Conservation (phyloP, 2,797 vertebrate species). For the Liparis tanakae region DNA sequence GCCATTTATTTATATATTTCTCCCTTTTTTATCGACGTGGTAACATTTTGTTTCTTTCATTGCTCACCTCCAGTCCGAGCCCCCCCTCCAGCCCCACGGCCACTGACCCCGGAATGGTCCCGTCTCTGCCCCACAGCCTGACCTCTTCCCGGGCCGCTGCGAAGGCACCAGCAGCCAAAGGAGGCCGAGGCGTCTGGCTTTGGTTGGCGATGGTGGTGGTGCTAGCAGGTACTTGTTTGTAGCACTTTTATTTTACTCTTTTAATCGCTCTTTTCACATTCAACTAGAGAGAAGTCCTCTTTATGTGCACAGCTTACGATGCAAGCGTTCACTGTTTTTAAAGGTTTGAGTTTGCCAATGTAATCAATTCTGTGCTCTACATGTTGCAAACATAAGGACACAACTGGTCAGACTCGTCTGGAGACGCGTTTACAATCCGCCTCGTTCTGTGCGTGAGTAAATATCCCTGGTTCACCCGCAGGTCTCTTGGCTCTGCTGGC, state of each 20-base stretch:
- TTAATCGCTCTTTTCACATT: not conserved
- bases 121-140: constrained; percentile 56
- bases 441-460: not conserved
- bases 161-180: constrained; percentile 68
- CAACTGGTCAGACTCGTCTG: not conserved
- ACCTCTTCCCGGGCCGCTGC: constrained; percentile 63
- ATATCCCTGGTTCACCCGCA: constrained; percentile 22
- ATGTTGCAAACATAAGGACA: not conserved
- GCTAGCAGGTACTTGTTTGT: constrained; percentile 77
- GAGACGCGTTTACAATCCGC: not conserved
- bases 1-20: not conserved
- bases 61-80: constrained; percentile 59
- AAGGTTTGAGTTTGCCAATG: not conserved
- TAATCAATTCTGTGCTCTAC: not conserved
- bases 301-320: not conserved
- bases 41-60: constrained; percentile 11
- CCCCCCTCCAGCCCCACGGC: constrained; percentile 61
- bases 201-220: constrained; percentile 84
- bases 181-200: constrained; percentile 84
- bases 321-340: not conserved
- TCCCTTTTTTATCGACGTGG: not conserved
- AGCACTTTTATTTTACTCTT: not conserved
- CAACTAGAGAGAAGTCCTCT: not conserved
- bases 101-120: constrained; percentile 55
- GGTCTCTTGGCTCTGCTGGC: constrained; percentile 88